Conservation (phyloP, 2,888 invertebrate species). For the Cremastobaeus sp. region DNA sequence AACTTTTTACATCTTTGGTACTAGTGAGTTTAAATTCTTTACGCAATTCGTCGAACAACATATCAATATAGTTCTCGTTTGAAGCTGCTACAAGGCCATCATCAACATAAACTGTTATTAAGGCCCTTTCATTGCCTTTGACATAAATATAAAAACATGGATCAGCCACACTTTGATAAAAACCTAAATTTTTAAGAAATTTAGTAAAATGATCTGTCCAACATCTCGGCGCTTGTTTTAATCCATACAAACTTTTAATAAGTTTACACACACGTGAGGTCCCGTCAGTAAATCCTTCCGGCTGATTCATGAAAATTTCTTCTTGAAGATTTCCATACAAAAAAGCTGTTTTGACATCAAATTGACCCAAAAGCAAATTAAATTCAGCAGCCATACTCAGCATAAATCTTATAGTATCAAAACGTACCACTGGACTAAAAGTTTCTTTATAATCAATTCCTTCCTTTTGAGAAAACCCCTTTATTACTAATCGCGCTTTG, state of each 20-base stretch:
- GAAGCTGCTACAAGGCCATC: constrained; percentile 25
- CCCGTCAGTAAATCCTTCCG: no score
- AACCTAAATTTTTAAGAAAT: constrained; percentile 17
- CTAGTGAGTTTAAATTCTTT: constrained; percentile 5
- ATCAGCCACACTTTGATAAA: constrained; percentile 19
- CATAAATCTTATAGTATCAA: not conserved
- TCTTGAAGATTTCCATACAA: no score
- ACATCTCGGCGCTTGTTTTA: constrained; percentile 22
- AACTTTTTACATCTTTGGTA: constrained; percentile 6
- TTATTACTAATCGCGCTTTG: not conserved
- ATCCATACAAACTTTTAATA: constrained; percentile 24
- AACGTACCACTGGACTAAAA: not conserved
- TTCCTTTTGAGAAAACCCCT: no score
- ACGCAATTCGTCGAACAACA: not conserved
- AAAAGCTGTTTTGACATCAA: no score
- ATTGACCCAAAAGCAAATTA: no score
- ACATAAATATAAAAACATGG: constrained; percentile 23
- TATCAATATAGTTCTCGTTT: not conserved
- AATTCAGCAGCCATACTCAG: not conserved
- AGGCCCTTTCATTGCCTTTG: constrained; percentile 8
- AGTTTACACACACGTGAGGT: no score
- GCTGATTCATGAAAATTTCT: no score
- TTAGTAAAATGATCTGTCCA: constrained; percentile 19
- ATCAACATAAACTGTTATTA: constrained; percentile 25
- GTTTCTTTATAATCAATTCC: not conserved